These are phyloP conservation scores for Coranthus polyacanthus DNA, from an alignment of 2,797 vertebrate genomes.

Conservation along the genomic window DNA sequence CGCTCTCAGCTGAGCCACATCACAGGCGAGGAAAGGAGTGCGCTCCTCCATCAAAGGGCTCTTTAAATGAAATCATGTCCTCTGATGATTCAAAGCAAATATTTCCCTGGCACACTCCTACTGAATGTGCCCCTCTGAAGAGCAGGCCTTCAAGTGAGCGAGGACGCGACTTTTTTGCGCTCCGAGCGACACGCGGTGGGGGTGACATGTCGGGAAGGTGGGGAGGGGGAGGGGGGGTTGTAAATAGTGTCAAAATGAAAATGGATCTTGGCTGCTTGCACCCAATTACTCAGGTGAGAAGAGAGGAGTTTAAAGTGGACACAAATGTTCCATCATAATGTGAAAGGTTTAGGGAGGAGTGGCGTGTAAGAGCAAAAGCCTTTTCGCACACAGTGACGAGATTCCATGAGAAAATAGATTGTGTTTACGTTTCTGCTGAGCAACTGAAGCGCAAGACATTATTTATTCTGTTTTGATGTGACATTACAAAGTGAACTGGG, in stretches of 20 bases:
- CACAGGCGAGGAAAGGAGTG: conserved; percentile 65
- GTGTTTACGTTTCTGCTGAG: too few species aligned
- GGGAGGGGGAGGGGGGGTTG: background rate
- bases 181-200: conserved; percentile 33
- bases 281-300: conserved; percentile 27
- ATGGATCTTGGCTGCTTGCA: conserved; percentile 46
- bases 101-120: conserved; percentile 67
- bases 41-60: conserved; percentile 72
- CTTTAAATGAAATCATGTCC: conserved; percentile 79
- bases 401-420: too few species aligned
- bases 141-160: conserved; percentile 57
- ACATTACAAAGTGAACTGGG: too few species aligned
- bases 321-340: background rate
- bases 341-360: too few species aligned
- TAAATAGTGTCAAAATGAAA: conserved; percentile 54
- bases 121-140: conserved; percentile 64
- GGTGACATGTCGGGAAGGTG: conserved; percentile 12
- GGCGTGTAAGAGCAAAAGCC: too few species aligned
- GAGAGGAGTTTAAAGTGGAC: conserved; percentile 9
- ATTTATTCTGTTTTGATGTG: too few species aligned
- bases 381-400: too few species aligned
- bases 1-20: conserved; percentile 75
- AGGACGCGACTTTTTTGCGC: conserved; percentile 47
- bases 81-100: conserved; percentile 80
- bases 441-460: too few species aligned